Conservation (phyloP, 2,797 vertebrate genomes). For the Chlorospingus semifuscus region DNA sequence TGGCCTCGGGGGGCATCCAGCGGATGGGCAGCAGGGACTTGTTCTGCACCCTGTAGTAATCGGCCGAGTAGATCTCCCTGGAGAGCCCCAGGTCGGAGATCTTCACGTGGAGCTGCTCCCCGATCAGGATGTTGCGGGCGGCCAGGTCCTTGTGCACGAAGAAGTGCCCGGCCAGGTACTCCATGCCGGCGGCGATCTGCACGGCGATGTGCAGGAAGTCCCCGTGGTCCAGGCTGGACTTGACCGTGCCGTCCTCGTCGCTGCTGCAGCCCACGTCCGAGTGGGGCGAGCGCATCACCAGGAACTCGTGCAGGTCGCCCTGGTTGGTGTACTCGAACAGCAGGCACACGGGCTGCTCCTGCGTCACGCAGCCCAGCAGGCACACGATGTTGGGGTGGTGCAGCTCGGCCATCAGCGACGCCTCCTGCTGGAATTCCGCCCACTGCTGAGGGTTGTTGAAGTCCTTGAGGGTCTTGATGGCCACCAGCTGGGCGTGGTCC, state of each 20-base stretch:
- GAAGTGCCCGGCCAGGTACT: constrained; percentile 92
- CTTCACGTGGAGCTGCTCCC: constrained; percentile 93
- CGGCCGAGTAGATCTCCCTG: constrained; percentile 91
- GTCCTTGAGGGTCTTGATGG: constrained; percentile 97
- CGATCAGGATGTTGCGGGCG: constrained; percentile 92
- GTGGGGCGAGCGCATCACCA: constrained; percentile 96
- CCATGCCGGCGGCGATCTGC: constrained; percentile 95
- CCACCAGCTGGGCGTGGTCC: constrained; percentile 95
- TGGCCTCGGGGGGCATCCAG: constrained; percentile 97
- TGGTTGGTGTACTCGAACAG: constrained; percentile 94
- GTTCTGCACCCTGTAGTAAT: constrained; percentile 92
- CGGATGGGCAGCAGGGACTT: constrained; percentile 93
- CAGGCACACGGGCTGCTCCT: constrained; percentile 95
- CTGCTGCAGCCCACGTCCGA: constrained; percentile 97
- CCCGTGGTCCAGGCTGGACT: constrained; percentile 93
- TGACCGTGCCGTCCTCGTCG: constrained; percentile 94
- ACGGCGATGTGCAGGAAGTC: constrained; percentile 94
- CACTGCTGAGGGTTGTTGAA: constrained; percentile 89
- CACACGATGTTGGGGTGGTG: constrained; percentile 95
- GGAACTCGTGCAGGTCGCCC: constrained; percentile 97
- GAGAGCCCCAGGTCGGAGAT: constrained; percentile 97
- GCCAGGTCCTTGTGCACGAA: constrained; percentile 97
- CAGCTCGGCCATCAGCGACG: constrained; percentile 87
- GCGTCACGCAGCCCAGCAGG: constrained; percentile 91
- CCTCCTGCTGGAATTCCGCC: constrained; percentile 96